A percentile compares a stretch with the other conserved stretches of the same genome.
Conservation (phyloP, 2,113 vertebrate species). For the Crocuta crocuta region DNA sequence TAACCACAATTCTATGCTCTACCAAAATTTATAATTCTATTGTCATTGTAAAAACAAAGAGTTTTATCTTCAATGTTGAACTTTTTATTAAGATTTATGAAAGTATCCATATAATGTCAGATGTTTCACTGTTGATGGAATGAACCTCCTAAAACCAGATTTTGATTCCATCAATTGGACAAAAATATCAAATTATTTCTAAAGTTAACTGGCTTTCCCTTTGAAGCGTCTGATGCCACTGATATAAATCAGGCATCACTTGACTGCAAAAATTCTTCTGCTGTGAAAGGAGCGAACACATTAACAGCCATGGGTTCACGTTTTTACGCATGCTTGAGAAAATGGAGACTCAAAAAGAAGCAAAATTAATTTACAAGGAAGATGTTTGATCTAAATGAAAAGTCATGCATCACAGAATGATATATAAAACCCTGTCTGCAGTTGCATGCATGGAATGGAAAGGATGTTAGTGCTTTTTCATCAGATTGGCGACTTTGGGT, state of each 20-base stretch:
- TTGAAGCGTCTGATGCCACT: background rate
- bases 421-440: background rate
- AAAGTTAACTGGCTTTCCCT: background rate
- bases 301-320: background rate
- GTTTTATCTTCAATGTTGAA: background rate
- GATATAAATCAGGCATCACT: background rate
- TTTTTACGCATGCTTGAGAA: background rate
- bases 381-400: constrained; percentile 24
- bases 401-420: background rate
- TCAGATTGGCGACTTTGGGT: background rate
- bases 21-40: background rate
- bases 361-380: constrained; percentile 18
- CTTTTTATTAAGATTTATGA: background rate
- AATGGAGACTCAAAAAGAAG: background rate
- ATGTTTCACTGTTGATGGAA: background rate
- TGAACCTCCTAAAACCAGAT: background rate
- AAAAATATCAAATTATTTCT: background rate
- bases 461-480: background rate
- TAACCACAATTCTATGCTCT: background rate
- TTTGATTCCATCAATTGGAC: background rate
- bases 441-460: background rate
- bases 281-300: background rate
- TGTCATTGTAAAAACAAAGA: background rate
- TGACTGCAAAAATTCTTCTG: background rate
- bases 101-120: background rate